Evolutionary conservation across 2,797 vertebrate genomes (phyloP).

Genomic region (Coregonus sp.): DNA sequence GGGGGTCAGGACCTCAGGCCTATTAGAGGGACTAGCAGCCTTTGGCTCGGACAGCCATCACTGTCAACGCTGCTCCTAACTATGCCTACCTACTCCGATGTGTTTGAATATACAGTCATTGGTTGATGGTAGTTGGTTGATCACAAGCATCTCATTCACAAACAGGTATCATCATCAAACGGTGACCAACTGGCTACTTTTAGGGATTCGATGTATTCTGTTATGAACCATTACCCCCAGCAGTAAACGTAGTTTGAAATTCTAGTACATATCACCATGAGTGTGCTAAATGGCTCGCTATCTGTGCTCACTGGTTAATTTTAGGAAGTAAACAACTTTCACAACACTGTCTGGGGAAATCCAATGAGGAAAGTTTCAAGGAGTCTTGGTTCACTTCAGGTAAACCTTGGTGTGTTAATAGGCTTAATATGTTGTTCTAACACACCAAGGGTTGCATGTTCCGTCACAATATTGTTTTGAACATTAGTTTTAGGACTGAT

Average conservation of each 20-base stretch:
- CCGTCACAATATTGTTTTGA: too few species aligned
- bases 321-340: not conserved
- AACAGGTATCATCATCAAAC: not conserved
- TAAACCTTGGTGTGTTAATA: not conserved
- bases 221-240: not conserved
- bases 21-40: slow-evolving; percentile 34
- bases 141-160: not conserved
- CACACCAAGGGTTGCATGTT: not conserved
- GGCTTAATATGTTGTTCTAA: not conserved
- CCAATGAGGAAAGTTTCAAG: not conserved
- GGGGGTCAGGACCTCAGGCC: slow-evolving; percentile 44
- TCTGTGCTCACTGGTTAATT: not conserved
- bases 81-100: not conserved
- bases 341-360: not conserved
- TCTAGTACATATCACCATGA: not conserved
- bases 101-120: not conserved
- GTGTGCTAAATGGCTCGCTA: too few species aligned
- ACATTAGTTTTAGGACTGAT: too few species aligned
- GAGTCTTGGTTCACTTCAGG: not conserved
- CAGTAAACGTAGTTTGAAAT: not conserved
- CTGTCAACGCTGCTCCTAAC: slow-evolving; percentile 22
- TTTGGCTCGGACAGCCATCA: slow-evolving; percentile 24
- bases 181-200: not conserved
- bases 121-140: not conserved
- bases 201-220: not conserved